These are phyloP conservation scores for Resseliella maxima DNA, from an alignment of 2,888 invertebrate species.

Conservation along the genomic window DNA sequence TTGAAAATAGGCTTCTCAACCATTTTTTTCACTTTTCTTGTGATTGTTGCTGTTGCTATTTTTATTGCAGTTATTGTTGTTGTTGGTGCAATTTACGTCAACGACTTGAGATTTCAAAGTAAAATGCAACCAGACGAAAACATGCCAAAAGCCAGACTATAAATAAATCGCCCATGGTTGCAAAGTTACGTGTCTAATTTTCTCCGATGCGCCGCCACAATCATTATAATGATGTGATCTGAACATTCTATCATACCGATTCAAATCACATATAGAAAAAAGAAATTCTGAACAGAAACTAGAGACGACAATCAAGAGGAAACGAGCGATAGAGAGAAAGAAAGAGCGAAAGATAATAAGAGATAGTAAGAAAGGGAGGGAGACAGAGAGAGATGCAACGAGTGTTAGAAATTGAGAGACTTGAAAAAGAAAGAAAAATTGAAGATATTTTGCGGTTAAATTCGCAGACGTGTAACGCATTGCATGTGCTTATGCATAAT, in stretches of 20 bases:
- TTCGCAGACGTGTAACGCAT: constrained; percentile 22
- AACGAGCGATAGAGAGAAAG: no score
- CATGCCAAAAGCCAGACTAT: constrained; percentile 41
- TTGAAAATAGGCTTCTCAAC: background rate
- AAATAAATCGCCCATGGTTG: constrained; percentile 46
- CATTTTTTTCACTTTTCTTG: no score
- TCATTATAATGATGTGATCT: constrained; percentile 11
- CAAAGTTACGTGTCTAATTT: constrained; percentile 36
- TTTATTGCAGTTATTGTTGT: no score
- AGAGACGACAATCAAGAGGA: no score
- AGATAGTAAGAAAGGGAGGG: background rate
- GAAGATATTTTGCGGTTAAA: constrained; percentile 38
- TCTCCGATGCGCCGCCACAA: background rate
- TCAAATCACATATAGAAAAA: background rate
- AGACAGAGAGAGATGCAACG: background rate
- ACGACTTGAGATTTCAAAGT: constrained; percentile 13
- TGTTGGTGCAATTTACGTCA: background rate
- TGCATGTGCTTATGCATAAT: constrained; percentile 22
- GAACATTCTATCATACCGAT: constrained; percentile 19
- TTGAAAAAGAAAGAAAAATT: background rate
- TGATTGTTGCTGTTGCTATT: no score
- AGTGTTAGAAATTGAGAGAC: no score
- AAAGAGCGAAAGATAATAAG: background rate
- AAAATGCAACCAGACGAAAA: constrained; percentile 51
- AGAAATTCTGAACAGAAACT: background rate